Base-by-base conservation (phyloP, 1,140 invertebrate genomes). In the Euura lappo region DNA sequence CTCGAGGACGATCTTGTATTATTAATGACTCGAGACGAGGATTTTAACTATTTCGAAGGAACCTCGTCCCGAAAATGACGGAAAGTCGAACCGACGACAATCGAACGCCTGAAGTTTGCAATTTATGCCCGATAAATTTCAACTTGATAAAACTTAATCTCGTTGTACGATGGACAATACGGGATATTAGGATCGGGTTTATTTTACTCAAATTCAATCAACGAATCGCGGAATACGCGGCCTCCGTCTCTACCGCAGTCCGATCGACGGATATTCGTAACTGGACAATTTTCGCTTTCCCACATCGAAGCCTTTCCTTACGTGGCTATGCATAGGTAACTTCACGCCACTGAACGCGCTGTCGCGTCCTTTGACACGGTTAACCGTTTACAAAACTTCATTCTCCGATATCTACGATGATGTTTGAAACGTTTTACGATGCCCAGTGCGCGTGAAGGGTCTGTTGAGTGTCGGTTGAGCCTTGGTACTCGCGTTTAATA, bases 281-380 rank as follows among this genome's bases (percentile, higher is more conserved):
- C 51, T 60, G 51, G 51, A 60, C 51, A 60, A 60, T 6, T 60
- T 60, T 60, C 8, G 13, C 51, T 60, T 60, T 60, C 13, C 51
- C 13, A n/a, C 13, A 60, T 11, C 8, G 13, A 60, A 5, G 45
- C 69, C 3, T 44, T 68, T 68, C 69, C 69, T 70, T 70, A 70
- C 69, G 69, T 70, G 69, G 69, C 66, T 44, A 70, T 70, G 69
- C 69, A 46, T 70, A 68, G 70, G 72, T 51, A 77, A 75, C 74
- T 79, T 85, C 83, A 80, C 51, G 69, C 60, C 46, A 71, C 72
- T 70, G 75, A 74, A 78, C 73, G 74, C 77, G 74, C 71, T 75
- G 75, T 85, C 82, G 84, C 84, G 84, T 85, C 84, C 81, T 83
- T 84, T 83, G 82, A 82, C 79, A 83, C 82, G 81, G 81, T 78